Evolutionary conservation across 2,888 invertebrate species (phyloP).

Genomic region (Vesta saturnalis): DNA sequence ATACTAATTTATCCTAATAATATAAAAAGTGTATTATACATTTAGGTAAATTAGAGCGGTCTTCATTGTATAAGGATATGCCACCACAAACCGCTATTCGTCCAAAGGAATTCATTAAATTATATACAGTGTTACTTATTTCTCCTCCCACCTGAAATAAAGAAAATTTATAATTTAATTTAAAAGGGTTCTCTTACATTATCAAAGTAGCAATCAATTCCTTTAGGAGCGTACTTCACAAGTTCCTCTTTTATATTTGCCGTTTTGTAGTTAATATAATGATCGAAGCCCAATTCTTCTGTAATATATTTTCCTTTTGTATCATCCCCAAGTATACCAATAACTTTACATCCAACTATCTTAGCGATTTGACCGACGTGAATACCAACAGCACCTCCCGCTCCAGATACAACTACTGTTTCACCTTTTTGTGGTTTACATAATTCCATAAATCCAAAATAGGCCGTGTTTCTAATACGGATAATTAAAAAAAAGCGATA

Average conservation of each 20-base stretch:
- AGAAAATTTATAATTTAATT: neutral
- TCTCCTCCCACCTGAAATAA: constrained; percentile 71
- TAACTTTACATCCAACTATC: constrained; percentile 73
- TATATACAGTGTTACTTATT: constrained; percentile 68
- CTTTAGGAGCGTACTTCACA: constrained; percentile 71
- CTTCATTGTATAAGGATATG: constrained; percentile 71
- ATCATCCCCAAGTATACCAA: constrained; percentile 77
- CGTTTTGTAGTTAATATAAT: constrained; percentile 78
- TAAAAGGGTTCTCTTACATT: constrained; percentile 68
- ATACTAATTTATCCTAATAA: no score
- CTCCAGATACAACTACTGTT: constrained; percentile 77
- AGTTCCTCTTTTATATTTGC: constrained; percentile 66
- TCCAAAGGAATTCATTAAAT: constrained; percentile 71
- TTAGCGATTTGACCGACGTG: constrained; percentile 84
- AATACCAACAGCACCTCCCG: constrained; percentile 82
- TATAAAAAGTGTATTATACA: no score
- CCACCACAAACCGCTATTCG: constrained; percentile 73
- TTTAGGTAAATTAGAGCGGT: constrained; percentile 38
- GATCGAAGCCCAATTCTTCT: constrained; percentile 73
- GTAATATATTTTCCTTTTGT: constrained; percentile 75
- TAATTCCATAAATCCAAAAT: constrained; percentile 77
- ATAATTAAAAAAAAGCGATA: neutral
- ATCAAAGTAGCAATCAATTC: constrained; percentile 81
- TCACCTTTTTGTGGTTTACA: constrained; percentile 78
- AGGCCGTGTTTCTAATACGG: constrained; percentile 71